These are phyloP conservation scores for Chaenogobius annularis DNA, from an alignment of 2,113 vertebrate species.

Conservation along the genomic window DNA sequence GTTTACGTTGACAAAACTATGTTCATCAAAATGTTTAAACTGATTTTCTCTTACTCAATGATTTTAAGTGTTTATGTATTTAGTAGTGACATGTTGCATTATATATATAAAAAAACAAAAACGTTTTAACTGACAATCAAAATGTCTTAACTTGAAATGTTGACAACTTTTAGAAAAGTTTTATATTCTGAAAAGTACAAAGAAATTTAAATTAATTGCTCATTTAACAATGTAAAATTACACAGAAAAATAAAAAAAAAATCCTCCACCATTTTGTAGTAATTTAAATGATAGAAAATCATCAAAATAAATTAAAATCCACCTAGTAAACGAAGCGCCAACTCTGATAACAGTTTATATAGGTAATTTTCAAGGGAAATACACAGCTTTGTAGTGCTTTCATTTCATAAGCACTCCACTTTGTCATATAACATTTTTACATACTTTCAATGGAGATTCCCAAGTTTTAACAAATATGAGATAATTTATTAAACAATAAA, in stretches of 20 bases:
- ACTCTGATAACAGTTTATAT: not conserved
- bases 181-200: not conserved
- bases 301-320: not conserved
- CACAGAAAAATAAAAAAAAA: too few species aligned
- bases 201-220: not conserved
- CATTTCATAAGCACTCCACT: not conserved
- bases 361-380: not conserved
- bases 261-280: not conserved
- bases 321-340: not conserved
- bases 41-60: not conserved
- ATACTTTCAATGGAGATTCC: not conserved
- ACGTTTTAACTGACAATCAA: not conserved
- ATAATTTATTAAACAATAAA: not conserved
- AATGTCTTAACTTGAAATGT: not conserved
- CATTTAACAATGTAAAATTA: too few species aligned
- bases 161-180: not conserved
- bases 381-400: not conserved
- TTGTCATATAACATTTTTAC: not conserved
- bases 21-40: not conserved
- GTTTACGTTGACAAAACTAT: not conserved
- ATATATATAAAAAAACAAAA: not conserved
- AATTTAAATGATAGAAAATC: not conserved
- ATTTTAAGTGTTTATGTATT: not conserved
- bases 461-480: not conserved
- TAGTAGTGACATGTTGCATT: not conserved